Evolutionary conservation across 2,888 invertebrate species (phyloP), one percentile per base, ranked within the genome.

Genomic region (Spisula solida): DNA sequence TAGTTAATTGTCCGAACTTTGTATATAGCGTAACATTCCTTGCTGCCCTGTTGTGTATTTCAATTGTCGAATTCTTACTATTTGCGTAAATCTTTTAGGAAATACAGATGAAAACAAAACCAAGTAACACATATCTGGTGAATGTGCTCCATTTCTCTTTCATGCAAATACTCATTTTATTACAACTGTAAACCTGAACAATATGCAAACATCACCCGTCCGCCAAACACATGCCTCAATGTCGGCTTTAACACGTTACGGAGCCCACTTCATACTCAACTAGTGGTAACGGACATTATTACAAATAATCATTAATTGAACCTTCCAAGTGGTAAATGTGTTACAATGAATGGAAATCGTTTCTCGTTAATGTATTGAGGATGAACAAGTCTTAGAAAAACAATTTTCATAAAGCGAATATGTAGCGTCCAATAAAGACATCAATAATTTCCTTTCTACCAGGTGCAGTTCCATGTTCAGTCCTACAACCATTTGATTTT

Each of bases 401-500:
- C 70, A 14, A 31, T 70, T 70, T 70, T 70, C 18, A 20, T 56
- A n/a, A 14, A 70, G 29, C n/a, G n/a, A n/a, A n/a, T n/a, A n/a
- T n/a, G n/a, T n/a, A n/a, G n/a, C n/a, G n/a, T n/a, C n/a, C n/a
- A n/a, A n/a, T n/a, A n/a, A n/a, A n/a, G n/a, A n/a, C 70, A 70
- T 70, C 70, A 29, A 70, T 70, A 70, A 6, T 82, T 41, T 82
- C 56, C 25, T 70, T 82, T 82, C 16, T 41, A 55, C 82, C 25
- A 12, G 41, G 70, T 70, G 29, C 34, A n/a, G 12, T 34, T 70
- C 47, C 82, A 47, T 34, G 47, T n/a, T 70, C 82, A 47, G 18
- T 31, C n/a, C n/a, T 56, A 82, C 70, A 70, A 70, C 82, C 70
- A 25, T 55, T 82, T 66, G 31, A 41, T 82, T 82, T 66, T 82